Percentiles rank a stretch among this genome's conserved stretches.
phyloP scores from a whole-genome alignment of 2,113 vertebrate species.

The Pygoscelis adeliae region DNA sequence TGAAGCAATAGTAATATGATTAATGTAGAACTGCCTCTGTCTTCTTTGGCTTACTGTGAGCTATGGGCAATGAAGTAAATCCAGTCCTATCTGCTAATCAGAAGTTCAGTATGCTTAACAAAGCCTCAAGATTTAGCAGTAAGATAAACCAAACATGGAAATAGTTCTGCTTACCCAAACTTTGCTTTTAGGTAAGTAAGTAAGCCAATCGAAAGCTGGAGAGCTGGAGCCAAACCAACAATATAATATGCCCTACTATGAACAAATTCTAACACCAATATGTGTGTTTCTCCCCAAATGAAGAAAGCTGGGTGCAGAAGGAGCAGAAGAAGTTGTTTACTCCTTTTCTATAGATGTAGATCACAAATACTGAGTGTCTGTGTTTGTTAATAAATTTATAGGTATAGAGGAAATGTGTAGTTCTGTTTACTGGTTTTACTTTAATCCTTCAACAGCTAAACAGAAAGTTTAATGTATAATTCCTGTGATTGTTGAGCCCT shows the following conservation, averaged over 20 bases:
- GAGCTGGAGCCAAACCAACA: neutral
- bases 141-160: neutral
- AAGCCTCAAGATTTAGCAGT: neutral
- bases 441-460: neutral
- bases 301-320: neutral
- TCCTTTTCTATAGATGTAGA: neutral
- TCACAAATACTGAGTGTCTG: neutral
- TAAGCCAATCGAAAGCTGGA: neutral
- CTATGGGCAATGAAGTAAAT: neutral
- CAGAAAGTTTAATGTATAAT: neutral
- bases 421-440: neutral
- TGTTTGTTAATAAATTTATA: neutral
- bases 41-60: neutral
- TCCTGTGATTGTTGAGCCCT: neutral
- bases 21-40: neutral
- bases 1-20: neutral
- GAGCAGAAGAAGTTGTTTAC: neutral
- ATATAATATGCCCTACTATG: neutral
- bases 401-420: neutral
- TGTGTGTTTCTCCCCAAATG: neutral
- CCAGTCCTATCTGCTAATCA: neutral
- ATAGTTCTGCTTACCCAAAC: neutral
- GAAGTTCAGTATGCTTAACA: neutral
- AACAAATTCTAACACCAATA: neutral
- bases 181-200: neutral